Evolutionary conservation across 2,888 invertebrate genomes (phyloP).

Genomic region (Helobdella robusta): DNA sequence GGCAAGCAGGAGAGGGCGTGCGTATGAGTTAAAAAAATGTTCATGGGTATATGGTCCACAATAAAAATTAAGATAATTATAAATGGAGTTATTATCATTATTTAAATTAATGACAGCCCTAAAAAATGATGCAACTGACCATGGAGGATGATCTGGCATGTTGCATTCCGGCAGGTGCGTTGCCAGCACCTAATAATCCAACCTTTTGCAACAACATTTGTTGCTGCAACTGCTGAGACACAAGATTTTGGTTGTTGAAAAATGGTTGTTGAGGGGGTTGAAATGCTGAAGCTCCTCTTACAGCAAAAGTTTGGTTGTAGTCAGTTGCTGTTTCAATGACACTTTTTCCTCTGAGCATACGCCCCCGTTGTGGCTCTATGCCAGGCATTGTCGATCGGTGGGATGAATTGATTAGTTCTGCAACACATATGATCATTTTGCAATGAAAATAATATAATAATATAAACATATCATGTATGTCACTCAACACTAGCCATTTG

Average conservation of each 20-base stretch:
- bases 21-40: too few relatives aligned
- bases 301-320: conserved; percentile 11
- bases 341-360: conserved; percentile 28
- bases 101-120: too few relatives aligned
- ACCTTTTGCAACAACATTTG: conserved; percentile 8
- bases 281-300: conserved; percentile 18
- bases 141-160: conserved; percentile 22
- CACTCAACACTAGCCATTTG: not conserved
- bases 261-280: conserved; percentile 12
- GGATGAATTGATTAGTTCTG: too few relatives aligned
- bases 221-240: conserved; percentile 20
- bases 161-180: not conserved
- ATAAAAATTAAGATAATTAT: too few relatives aligned
- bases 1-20: too few relatives aligned
- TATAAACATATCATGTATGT: not conserved
- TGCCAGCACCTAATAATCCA: not conserved
- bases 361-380: conserved; percentile 17
- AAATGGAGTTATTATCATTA: too few relatives aligned
- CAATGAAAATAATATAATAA: not conserved
- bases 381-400: not conserved
- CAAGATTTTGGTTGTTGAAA: too few relatives aligned
- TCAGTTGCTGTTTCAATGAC: conserved; percentile 20
- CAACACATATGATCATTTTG: too few relatives aligned
- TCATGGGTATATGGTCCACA: too few relatives aligned
- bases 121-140: conserved; percentile 3